Evolutionary conservation across 1,140 invertebrate genomes (phyloP).

Genomic region (Hormaphis cornu): DNA sequence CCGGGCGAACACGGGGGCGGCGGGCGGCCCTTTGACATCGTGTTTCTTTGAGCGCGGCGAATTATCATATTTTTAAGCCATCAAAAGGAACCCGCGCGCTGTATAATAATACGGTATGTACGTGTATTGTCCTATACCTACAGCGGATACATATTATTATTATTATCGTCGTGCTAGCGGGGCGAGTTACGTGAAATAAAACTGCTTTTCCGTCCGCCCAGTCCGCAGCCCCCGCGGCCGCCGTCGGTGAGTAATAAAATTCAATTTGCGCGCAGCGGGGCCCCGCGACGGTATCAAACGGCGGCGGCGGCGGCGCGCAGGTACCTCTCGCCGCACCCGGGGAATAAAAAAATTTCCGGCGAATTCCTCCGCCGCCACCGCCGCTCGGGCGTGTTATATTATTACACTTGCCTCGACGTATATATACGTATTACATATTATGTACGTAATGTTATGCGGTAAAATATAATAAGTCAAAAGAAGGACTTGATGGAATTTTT

Average conservation of each 20-base stretch:
- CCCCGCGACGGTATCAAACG: slow-evolving; percentile 31
- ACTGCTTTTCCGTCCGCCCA: slow-evolving; percentile 20
- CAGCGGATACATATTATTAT: slow-evolving; percentile 24
- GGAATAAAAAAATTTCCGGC: slow-evolving; percentile 30
- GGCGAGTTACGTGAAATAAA: slow-evolving; percentile 31
- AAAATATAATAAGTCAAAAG: slow-evolving; percentile 33
- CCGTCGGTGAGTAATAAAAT: slow-evolving; percentile 17
- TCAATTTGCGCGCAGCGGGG: slow-evolving; percentile 30
- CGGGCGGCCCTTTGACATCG: slow-evolving; percentile 28
- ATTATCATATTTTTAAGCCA: slow-evolving; percentile 33
- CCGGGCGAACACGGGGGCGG: background rate
- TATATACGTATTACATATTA: no score
- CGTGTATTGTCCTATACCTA: no score
- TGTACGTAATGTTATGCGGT: slow-evolving; percentile 27
- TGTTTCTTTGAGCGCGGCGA: slow-evolving; percentile 32
- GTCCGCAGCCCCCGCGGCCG: background rate
- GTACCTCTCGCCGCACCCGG: no score
- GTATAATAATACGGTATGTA: no score
- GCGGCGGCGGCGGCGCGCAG: no score
- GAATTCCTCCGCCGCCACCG: background rate
- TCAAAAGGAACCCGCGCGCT: slow-evolving; percentile 11
- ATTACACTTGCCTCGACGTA: no score
- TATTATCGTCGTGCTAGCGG: no score
- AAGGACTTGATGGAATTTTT: slow-evolving; percentile 32
- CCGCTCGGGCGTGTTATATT: background rate